These are phyloP conservation scores for Caenorhabditis sp. DNA, from an alignment of 2,888 invertebrate species.

Conservation along the genomic window DNA sequence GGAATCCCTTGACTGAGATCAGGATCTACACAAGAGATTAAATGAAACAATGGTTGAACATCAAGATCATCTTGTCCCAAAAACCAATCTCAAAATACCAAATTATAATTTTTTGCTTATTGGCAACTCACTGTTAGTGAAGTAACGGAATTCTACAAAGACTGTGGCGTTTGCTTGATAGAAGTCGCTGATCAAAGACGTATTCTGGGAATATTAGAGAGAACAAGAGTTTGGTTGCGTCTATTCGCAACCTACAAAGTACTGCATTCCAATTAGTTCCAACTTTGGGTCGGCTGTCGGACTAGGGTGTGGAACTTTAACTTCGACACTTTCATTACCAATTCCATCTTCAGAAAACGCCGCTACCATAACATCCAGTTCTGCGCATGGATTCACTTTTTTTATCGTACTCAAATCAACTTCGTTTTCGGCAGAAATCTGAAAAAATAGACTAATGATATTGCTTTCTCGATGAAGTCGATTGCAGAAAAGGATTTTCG, in stretches of 20 bases:
- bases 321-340: conserved; percentile 32
- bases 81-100: conserved; percentile 72
- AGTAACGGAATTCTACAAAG: conserved; percentile 69
- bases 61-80: conserved; percentile 75
- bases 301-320: conserved; percentile 46
- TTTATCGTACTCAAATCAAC: conserved; percentile 21
- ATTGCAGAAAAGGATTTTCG: too few relatives aligned
- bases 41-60: conserved; percentile 78
- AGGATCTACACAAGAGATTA: conserved; percentile 74
- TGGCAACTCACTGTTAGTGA: conserved; percentile 44
- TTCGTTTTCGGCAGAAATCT: background rate
- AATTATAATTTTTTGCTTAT: conserved; percentile 15
- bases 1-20: conserved; percentile 77
- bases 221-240: too few relatives aligned
- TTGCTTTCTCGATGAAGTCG: too few relatives aligned
- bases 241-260: conserved; percentile 21
- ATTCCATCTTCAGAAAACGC: conserved; percentile 55
- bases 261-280: conserved; percentile 38
- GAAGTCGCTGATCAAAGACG: conserved; percentile 54
- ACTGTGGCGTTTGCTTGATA: conserved; percentile 77
- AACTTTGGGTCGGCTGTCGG: conserved; percentile 56
- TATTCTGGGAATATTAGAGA: conserved; percentile 45
- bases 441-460: too few relatives aligned
- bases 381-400: conserved; percentile 44
- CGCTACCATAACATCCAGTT: conserved; percentile 38